These are phyloP conservation scores for Ditylenchus weischeri DNA, from an alignment of 2,888 invertebrate species.

Conservation along the genomic window DNA sequence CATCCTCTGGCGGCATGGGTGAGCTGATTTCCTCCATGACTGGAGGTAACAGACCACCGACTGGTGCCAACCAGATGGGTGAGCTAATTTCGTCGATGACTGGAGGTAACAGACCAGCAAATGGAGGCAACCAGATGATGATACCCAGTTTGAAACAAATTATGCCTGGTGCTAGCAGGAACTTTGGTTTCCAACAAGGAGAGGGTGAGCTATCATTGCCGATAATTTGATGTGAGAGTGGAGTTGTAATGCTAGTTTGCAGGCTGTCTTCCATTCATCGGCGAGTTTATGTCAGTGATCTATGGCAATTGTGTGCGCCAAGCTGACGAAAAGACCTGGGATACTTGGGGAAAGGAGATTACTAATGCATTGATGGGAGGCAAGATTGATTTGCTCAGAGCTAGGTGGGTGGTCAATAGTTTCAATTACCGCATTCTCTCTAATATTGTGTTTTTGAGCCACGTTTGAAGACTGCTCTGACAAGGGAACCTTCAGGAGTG, in stretches of 20 bases:
- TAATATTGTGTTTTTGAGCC: too few relatives aligned
- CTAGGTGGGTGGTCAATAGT: constrained; percentile 37
- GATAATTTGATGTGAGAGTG: not conserved
- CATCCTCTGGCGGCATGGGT: too few relatives aligned
- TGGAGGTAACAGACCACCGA: not conserved
- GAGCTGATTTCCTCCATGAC: too few relatives aligned
- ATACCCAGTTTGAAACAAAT: constrained; percentile 41
- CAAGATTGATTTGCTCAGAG: constrained; percentile 52
- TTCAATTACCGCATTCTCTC: too few relatives aligned
- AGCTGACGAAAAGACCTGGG: constrained; percentile 56
- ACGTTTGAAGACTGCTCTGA: too few relatives aligned
- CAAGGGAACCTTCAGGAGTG: too few relatives aligned
- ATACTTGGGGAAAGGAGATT: constrained; percentile 55
- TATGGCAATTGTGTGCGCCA: constrained; percentile 55
- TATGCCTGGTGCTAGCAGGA: constrained; percentile 45
- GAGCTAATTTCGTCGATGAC: constrained; percentile 4
- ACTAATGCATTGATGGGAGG: constrained; percentile 49
- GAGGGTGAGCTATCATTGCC: constrained; percentile 38
- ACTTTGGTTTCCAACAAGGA: constrained; percentile 53
- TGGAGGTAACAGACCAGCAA: constrained; percentile 7
- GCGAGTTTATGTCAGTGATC: constrained; percentile 55
- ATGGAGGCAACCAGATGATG: constrained; percentile 16
- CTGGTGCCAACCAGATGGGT: constrained; percentile 10
- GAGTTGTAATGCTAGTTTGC: not conserved
- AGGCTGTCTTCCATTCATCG: constrained; percentile 57